These are phyloP conservation scores for Corythoichthys haematopterus DNA, from an alignment of 2,113 vertebrate species.

Conservation along the genomic window DNA sequence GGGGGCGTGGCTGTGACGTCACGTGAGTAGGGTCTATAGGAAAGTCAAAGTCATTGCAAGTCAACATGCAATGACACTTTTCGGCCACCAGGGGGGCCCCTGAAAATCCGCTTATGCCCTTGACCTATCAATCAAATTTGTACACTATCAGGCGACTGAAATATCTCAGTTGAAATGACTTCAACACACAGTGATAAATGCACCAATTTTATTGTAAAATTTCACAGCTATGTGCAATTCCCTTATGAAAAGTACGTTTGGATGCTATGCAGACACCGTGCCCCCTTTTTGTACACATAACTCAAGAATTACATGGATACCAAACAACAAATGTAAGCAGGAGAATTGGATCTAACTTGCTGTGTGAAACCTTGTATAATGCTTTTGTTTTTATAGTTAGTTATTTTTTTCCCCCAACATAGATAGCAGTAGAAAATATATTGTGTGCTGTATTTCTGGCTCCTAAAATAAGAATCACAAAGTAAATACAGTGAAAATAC, in stretches of 20 bases:
- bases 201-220: constrained; percentile 93
- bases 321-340: constrained; percentile 55
- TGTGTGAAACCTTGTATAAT: constrained; percentile 26
- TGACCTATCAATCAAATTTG: too few species aligned
- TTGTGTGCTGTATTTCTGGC: constrained; percentile 73
- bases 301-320: constrained; percentile 59
- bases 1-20: too few species aligned
- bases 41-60: too few species aligned
- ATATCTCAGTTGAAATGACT: background rate
- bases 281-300: constrained; percentile 55
- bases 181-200: constrained; percentile 60
- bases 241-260: constrained; percentile 82
- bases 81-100: too few species aligned
- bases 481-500: background rate
- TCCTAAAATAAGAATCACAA: constrained; percentile 30
- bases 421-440: constrained; percentile 76
- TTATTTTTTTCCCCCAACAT: constrained; percentile 57
- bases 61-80: too few species aligned
- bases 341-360: constrained; percentile 46
- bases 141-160: too few species aligned
- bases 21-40: too few species aligned
- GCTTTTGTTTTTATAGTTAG: constrained; percentile 25
- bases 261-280: constrained; percentile 63
- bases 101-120: too few species aligned
- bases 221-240: constrained; percentile 82